Base-by-base conservation (phyloP, 2,888 invertebrate species). In the Toxonevra muliebris region DNA sequence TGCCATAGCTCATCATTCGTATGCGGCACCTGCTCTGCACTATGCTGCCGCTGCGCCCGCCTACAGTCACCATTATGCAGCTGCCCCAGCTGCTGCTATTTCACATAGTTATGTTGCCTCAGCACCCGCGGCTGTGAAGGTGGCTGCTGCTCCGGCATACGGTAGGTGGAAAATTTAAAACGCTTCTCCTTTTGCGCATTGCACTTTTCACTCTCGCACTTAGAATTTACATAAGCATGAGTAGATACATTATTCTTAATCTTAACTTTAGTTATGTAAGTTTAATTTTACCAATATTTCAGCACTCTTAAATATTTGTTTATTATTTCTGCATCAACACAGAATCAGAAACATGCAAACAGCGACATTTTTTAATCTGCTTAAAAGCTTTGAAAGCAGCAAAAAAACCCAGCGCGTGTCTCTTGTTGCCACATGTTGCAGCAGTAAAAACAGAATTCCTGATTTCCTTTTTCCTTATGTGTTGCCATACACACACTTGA, bases 141-240 rank as follows among this genome's bases (percentile, higher is more conserved):
- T 78, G 59, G 75, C 82, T 58, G 74, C 82, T 30, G 82, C 81
- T 65, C 84, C 83, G 59, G 76, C 82, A 48, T 78, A 80, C 68
- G 81, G 81, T 81, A 81, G 79, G 82, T 80, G 70, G n/a, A 20
- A 17, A 19, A 30, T 17, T 11, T 11, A 13, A 30, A 30, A 4
- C 30, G 30, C 30, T 30, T 30, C 7, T 30, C 30, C 30, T 30
- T 30, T 30, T 30, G 30, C 30, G 30, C 30, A 30, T 30, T 30
- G 30, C 30, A 30, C 30, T 30, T 2, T 30, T 30, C 7, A n/a
- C 30, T 30, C 30, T 30, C 2, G 30, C 30, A 30, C n/a, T n/a
- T n/a, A n/a, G n/a, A n/a, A n/a, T n/a, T n/a, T n/a, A n/a, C 30
- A 30, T 30, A 4, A 7, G 30, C 30, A 30, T 30, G 30, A 30